phyloP scores from a whole-genome alignment of 1,140 invertebrate genomes.

The Holotrichia oblita region DNA sequence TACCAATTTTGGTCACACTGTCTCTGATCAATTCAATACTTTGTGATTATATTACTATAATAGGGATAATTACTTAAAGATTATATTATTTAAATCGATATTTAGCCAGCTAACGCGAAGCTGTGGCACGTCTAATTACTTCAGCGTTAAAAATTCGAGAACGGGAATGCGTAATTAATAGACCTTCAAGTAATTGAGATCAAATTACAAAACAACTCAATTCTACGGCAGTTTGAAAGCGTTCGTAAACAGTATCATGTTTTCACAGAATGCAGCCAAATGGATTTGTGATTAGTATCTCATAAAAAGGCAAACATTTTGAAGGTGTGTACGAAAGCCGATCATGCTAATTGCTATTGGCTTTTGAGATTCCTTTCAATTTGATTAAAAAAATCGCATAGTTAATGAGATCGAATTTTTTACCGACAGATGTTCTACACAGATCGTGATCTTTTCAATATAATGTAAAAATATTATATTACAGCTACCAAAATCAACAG shows the following conservation, averaged over 20 bases:
- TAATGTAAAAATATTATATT: not conserved
- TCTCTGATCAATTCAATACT: too few species aligned
- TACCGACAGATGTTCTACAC: not conserved
- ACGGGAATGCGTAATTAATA: conserved; percentile 33
- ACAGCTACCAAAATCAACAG: not conserved
- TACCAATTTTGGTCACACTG: too few species aligned
- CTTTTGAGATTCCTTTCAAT: not conserved
- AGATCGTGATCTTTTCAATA: not conserved
- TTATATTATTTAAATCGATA: too few species aligned
- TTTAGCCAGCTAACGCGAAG: not conserved
- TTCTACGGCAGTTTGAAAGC: conserved; percentile 5
- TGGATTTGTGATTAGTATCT: not conserved
- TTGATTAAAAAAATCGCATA: not conserved
- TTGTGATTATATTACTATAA: too few species aligned
- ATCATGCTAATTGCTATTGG: not conserved
- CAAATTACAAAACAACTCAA: conserved; percentile 27
- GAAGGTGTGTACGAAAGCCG: not conserved
- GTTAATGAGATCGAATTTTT: not conserved
- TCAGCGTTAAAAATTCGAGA: conserved; percentile 6
- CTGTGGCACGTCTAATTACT: not conserved
- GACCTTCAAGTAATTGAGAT: conserved; percentile 24
- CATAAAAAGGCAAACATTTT: not conserved
- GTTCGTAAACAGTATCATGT: conserved; percentile 5
- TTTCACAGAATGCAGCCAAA: not conserved
- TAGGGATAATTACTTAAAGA: too few species aligned